Conservation (phyloP, 2,797 vertebrate genomes). For the Urosaurus nigricauda region DNA sequence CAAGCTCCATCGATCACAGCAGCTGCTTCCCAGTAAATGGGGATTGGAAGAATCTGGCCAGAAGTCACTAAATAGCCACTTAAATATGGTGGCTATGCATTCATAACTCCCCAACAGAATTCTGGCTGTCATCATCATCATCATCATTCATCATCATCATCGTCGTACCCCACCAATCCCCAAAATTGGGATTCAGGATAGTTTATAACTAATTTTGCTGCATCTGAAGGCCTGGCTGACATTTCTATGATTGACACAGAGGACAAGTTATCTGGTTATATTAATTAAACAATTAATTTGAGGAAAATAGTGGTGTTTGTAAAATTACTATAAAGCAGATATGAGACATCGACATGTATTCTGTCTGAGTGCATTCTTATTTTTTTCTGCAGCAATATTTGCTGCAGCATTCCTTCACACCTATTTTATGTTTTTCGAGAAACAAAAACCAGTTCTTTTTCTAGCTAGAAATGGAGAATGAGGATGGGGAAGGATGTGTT, state of each 20-base stretch:
- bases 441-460: neutral
- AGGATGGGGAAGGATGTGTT: too few relatives aligned
- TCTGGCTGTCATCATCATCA: too few relatives aligned
- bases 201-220: neutral
- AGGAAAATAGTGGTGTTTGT: neutral
- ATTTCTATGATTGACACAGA: neutral
- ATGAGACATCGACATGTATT: neutral
- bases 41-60: too few relatives aligned
- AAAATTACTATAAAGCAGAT: neutral
- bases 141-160: too few relatives aligned
- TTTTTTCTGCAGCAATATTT: neutral
- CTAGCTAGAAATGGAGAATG: neutral
- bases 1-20: too few relatives aligned
- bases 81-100: too few relatives aligned
- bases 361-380: neutral
- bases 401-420: neutral
- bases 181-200: too few relatives aligned
- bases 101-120: too few relatives aligned
- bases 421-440: neutral
- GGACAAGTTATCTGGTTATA: neutral
- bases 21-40: too few relatives aligned
- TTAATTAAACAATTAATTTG: slow-evolving; percentile 3
- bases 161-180: too few relatives aligned
- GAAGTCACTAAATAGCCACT: too few relatives aligned
- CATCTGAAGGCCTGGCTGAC: neutral